A percentile compares a stretch with the other conserved stretches of the same genome.
phyloP scores from a whole-genome alignment of 2,888 invertebrate species.

The Dynastes tityus region DNA sequence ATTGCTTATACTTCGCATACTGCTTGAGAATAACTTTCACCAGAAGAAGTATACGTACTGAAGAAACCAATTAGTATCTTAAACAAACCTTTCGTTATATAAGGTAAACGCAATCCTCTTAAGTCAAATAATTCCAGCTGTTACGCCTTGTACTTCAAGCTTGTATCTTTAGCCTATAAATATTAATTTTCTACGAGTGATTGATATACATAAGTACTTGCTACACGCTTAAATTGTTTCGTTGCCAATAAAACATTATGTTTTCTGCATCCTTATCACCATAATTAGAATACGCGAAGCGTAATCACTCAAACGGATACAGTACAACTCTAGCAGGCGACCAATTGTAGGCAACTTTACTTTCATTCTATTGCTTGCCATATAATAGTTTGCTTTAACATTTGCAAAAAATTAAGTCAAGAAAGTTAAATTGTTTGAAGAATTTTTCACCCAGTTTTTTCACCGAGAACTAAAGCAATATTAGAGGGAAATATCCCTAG shows the following conservation, averaged over 20 bases:
- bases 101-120: background rate
- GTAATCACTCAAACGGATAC: background rate
- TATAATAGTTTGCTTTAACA: too few species aligned
- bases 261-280: constrained; percentile 10
- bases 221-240: background rate
- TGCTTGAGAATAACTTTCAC: background rate
- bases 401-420: too few species aligned
- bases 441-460: too few species aligned
- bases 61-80: background rate
- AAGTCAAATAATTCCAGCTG: background rate
- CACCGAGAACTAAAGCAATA: too few species aligned
- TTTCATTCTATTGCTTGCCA: too few species aligned
- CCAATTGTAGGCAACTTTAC: too few species aligned
- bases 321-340: too few species aligned
- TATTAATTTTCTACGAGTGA: background rate
- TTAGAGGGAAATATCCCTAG: too few species aligned
- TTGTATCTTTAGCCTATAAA: background rate
- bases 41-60: too few species aligned
- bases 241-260: background rate
- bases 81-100: background rate
- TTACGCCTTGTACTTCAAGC: background rate
- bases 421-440: too few species aligned
- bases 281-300: constrained; percentile 22
- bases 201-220: too few species aligned
- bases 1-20: too few species aligned